Conservation (phyloP, 2,888 invertebrate species). For the Amphimallon solstitiale region DNA sequence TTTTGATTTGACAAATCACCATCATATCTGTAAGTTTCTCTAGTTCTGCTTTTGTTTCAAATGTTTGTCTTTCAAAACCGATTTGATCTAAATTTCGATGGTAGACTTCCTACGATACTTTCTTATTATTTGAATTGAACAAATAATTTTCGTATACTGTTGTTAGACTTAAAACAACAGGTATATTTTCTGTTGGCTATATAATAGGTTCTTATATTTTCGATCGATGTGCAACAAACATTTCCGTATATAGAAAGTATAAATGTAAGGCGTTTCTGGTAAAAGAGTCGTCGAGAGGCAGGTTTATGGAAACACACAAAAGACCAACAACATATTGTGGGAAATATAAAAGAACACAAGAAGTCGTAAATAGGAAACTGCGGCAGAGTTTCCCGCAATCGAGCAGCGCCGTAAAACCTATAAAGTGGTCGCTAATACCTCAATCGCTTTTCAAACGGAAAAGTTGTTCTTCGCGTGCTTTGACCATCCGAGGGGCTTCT, state of each 20-base stretch:
- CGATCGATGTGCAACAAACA: neutral
- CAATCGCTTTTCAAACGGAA: conserved; percentile 24
- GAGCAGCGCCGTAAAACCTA: conserved; percentile 26
- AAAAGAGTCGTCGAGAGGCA: conserved; percentile 8
- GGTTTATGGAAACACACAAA: conserved; percentile 17
- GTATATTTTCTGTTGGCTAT: too few species aligned
- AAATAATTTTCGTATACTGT: too few species aligned
- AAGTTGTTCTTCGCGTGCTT: neutral
- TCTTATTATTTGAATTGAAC: too few species aligned
- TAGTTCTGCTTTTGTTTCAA: too few species aligned
- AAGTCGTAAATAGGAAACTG: conserved; percentile 29
- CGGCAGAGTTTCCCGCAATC: conserved; percentile 15
- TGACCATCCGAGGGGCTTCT: neutral
- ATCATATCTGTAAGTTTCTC: too few species aligned
- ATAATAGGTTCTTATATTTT: too few species aligned
- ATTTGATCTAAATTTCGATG: too few species aligned
- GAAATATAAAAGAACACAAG: conserved; percentile 21
- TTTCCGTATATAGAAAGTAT: neutral
- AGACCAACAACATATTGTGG: conserved; percentile 27
- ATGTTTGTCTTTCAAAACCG: too few species aligned
- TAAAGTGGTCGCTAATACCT: conserved; percentile 22
- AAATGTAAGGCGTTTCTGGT: neutral
- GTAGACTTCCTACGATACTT: too few species aligned
- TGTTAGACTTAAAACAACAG: too few species aligned
- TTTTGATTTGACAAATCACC: too few species aligned